A percentile compares a stretch with the other conserved stretches of the same genome.
These are phyloP conservation scores for Urechis unicinctus DNA, from an alignment of 2,888 invertebrate species.

Conservation along the genomic window DNA sequence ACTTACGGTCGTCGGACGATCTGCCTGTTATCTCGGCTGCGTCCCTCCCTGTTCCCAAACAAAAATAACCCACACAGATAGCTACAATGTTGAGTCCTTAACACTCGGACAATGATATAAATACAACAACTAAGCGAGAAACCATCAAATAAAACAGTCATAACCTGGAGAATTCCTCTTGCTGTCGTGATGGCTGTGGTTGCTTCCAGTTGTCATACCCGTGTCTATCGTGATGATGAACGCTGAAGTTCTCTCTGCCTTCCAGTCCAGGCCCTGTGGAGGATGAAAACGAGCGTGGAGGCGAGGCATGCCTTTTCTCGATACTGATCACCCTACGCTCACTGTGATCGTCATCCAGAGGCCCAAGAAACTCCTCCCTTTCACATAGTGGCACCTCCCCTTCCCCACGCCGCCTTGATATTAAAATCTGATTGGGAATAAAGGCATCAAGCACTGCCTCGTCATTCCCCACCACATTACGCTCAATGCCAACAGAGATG, in stretches of 20 bases:
- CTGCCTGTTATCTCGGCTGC: too few species aligned
- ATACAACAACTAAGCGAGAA: too few species aligned
- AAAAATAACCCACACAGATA: too few species aligned
- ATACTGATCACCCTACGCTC: conserved; percentile 1
- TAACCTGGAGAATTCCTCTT: too few species aligned
- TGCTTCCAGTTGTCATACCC: too few species aligned
- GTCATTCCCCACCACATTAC: neutral
- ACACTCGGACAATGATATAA: too few species aligned
- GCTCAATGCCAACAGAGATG: conserved; percentile 2
- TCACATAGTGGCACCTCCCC: neutral
- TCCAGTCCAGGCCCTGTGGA: neutral
- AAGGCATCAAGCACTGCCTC: neutral
- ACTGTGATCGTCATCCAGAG: neutral
- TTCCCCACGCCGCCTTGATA: neutral
- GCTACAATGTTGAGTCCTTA: too few species aligned
- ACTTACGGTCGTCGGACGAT: too few species aligned
- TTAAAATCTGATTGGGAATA: neutral
- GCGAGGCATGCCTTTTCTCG: neutral
- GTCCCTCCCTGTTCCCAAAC: too few species aligned
- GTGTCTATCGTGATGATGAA: neutral
- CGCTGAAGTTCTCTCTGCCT: neutral
- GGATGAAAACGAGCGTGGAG: too few species aligned
- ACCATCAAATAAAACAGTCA: too few species aligned
- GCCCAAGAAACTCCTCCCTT: neutral
- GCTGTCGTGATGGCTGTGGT: too few species aligned